Conservation (phyloP, 2,797 vertebrate species). For the Gambusia yucatana region DNA sequence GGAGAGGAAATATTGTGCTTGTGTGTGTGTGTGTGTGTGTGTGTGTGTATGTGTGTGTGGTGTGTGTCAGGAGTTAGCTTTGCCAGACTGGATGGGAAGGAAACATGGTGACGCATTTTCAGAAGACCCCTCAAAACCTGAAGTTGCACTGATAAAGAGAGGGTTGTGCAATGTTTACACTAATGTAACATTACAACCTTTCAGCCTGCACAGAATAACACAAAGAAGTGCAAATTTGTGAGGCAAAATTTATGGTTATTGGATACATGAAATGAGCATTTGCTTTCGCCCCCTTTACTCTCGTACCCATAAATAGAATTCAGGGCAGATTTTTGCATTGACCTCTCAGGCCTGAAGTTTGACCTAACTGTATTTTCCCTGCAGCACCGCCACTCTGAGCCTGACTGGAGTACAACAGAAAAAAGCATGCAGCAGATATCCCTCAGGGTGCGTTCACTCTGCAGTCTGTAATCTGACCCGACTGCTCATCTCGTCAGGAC, state of each 20-base stretch:
- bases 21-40: background rate
- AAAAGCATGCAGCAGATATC: slow-evolving; percentile 23
- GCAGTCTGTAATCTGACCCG: slow-evolving; percentile 46
- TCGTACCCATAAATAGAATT: background rate
- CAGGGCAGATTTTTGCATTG: background rate
- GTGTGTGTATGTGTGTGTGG: background rate
- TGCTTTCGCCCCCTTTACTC: background rate
- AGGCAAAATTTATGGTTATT: background rate
- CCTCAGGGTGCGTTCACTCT: slow-evolving; percentile 15
- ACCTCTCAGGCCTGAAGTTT: too few species aligned
- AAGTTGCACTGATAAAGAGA: background rate
- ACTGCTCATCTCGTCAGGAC: slow-evolving; percentile 25
- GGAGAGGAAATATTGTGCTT: background rate
- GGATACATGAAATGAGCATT: background rate
- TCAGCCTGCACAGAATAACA: background rate
- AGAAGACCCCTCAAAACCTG: background rate
- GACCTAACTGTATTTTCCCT: slow-evolving; percentile 9
- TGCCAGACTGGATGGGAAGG: slow-evolving; percentile 20
- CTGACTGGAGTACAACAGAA: slow-evolving; percentile 20
- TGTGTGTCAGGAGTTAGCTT: slow-evolving; percentile 8
- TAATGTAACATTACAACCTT: background rate
- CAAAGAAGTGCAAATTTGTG: background rate
- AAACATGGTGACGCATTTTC: slow-evolving; percentile 1
- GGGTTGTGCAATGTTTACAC: background rate
- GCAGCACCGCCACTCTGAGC: slow-evolving; percentile 19